phyloP scores from a whole-genome alignment of 2,888 invertebrate species.

The Osedax frankpressi region DNA sequence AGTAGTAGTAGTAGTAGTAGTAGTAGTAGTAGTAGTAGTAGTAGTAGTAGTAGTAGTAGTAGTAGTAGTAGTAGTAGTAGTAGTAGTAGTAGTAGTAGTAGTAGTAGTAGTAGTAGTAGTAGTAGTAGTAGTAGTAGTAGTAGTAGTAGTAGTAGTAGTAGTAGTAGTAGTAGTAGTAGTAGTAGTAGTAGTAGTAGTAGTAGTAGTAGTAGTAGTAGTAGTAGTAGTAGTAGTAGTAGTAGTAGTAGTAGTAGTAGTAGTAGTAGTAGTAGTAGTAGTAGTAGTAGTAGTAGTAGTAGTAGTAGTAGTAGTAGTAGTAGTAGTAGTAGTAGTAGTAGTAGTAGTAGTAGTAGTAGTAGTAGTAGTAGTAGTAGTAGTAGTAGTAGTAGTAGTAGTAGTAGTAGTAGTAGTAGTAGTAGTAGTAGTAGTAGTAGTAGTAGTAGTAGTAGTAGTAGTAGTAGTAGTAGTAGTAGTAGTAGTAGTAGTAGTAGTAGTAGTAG shows the following conservation, averaged over 20 bases:
- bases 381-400: conserved; percentile 14
- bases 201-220: not conserved
- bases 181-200: conserved; percentile 3
- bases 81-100: conserved; percentile 12
- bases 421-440: conserved; percentile 12
- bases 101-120: conserved; percentile 11
- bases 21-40: conserved; percentile 10
- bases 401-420: conserved; percentile 11
- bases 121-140: conserved; percentile 2
- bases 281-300: not conserved
- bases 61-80: conserved; percentile 12
- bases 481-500: not conserved
- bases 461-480: not conserved
- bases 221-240: not conserved
- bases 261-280: not conserved
- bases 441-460: conserved; percentile 7
- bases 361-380: conserved; percentile 12
- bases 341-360: conserved; percentile 12
- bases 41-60: conserved; percentile 15
- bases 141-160: conserved; percentile 11
- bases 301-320: conserved; percentile 8
- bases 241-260: conserved; percentile 12
- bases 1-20: conserved; percentile 12
- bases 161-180: not conserved
- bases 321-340: conserved; percentile 2